Evolutionary conservation across 2,797 vertebrate species (phyloP).

Genomic region (Microcaecilia unicolor): DNA sequence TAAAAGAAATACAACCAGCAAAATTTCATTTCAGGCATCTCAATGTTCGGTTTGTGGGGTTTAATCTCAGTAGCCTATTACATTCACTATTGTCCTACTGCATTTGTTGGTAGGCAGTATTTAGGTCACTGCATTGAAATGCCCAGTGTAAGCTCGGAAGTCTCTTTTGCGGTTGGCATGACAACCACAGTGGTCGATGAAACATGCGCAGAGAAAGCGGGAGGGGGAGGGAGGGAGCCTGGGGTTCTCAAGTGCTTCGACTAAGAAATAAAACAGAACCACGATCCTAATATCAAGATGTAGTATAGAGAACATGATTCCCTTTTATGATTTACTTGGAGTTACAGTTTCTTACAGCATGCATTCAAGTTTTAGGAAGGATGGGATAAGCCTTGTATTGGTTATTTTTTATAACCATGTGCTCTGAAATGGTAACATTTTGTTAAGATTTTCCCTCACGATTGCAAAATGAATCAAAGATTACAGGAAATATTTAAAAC

Average conservation of each 20-base stretch:
- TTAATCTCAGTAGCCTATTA: conserved; percentile 65
- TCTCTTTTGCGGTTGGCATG: conserved; percentile 76
- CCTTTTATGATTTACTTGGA: no score
- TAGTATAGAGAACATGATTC: no score
- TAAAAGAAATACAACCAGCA: conserved; percentile 14
- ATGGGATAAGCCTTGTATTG: no score
- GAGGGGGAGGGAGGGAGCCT: conserved; percentile 37
- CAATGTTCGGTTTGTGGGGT: conserved; percentile 38
- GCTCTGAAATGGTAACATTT: no score
- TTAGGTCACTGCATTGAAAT: conserved; percentile 91
- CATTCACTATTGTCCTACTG: conserved; percentile 73
- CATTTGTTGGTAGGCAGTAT: conserved; percentile 93
- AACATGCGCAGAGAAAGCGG: conserved; percentile 78
- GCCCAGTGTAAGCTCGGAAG: conserved; percentile 65
- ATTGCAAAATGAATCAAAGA: no score
- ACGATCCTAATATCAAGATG: conserved; percentile 10
- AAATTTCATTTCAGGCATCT: conserved; percentile 39
- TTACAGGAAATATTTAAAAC: no score
- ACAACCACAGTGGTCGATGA: conserved; percentile 86
- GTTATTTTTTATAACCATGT: no score
- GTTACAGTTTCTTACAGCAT: no score
- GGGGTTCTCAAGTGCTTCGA: conserved; percentile 39
- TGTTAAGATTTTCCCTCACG: no score
- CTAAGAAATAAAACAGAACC: conserved; percentile 33
- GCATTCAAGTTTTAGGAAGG: no score